Evolutionary conservation across 2,113 vertebrate genomes (phyloP).

Genomic region (Mystacornis crossleyi): DNA sequence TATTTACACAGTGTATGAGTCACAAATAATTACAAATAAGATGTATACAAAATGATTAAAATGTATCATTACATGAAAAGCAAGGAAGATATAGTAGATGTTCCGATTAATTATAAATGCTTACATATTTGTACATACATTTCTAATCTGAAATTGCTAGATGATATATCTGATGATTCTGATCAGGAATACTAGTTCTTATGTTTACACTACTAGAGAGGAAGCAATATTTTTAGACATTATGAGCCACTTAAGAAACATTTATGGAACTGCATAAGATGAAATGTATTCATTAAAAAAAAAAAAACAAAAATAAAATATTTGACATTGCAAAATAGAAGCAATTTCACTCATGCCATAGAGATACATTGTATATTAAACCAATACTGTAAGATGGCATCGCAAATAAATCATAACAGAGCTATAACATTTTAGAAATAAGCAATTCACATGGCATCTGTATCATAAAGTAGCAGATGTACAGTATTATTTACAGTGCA

Average conservation of each 20-base stretch:
- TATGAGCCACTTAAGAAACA: conserved; percentile 51
- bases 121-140: conserved; percentile 51
- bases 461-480: conserved; percentile 70
- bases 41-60: conserved; percentile 59
- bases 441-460: conserved; percentile 61
- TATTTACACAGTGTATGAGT: conserved; percentile 72
- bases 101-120: conserved; percentile 47
- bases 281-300: conserved; percentile 41
- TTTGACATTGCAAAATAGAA: conserved; percentile 63
- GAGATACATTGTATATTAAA: conserved; percentile 56
- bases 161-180: conserved; percentile 37
- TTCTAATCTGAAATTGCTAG: conserved; percentile 60
- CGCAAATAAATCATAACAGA: conserved; percentile 54
- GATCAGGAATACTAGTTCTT: conserved; percentile 25
- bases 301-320: conserved; percentile 58
- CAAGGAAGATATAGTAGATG: conserved; percentile 17
- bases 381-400: conserved; percentile 45
- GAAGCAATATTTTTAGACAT: conserved; percentile 51
- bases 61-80: conserved; percentile 45
- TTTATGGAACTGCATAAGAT: conserved; percentile 49
- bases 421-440: conserved; percentile 59
- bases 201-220: conserved; percentile 31
- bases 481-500: conserved; percentile 73
- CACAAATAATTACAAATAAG: conserved; percentile 64
- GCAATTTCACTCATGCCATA: conserved; percentile 70